A percentile compares a stretch with the other conserved stretches of the same genome.
Conservation (phyloP, 64 coral and sea anemone species). For the Montipora foliosa region DNA sequence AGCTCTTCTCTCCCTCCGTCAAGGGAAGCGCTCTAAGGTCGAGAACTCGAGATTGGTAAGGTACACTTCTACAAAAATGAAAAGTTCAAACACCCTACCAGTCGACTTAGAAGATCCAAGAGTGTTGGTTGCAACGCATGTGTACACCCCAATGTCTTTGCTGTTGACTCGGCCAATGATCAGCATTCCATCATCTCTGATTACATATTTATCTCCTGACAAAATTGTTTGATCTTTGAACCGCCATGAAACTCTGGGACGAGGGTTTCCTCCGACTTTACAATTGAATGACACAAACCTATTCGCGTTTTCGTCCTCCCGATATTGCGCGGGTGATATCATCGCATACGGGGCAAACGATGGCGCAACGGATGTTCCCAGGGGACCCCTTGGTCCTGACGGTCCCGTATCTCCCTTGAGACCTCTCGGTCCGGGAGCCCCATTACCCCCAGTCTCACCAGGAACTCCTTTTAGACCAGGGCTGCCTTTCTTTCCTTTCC, state of each 20-base stretch:
- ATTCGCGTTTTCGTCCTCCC: not conserved
- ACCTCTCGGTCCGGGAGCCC: slow-evolving; percentile 22
- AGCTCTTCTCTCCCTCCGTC: too few relatives aligned
- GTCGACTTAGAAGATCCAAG: not conserved
- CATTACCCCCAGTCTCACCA: not conserved
- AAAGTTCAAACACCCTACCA: not conserved
- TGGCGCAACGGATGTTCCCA: not conserved
- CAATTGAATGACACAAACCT: not conserved
- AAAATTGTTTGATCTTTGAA: not conserved
- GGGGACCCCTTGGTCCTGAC: slow-evolving; percentile 28
- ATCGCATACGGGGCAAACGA: slow-evolving; percentile 9
- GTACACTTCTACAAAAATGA: too few relatives aligned
- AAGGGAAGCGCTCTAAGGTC: too few relatives aligned
- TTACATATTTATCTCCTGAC: slow-evolving; percentile 12
- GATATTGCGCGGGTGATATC: slow-evolving; percentile 18
- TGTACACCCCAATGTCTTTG: slow-evolving; percentile 43
- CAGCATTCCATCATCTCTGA: slow-evolving; percentile 19
- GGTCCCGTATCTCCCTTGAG: slow-evolving; percentile 8
- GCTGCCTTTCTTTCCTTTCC: not conserved
- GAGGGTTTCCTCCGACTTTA: not conserved
- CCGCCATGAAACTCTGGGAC: slow-evolving; percentile 27
- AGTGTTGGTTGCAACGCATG: slow-evolving; percentile 36
- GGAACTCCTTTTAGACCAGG: not conserved
- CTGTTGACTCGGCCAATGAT: slow-evolving; percentile 1
- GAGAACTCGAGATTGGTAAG: too few relatives aligned